Evolutionary conservation across 2,113 vertebrate genomes (phyloP), one percentile per base, ranked within the genome.

Genomic region (Monarcha castaneiventris): DNA sequence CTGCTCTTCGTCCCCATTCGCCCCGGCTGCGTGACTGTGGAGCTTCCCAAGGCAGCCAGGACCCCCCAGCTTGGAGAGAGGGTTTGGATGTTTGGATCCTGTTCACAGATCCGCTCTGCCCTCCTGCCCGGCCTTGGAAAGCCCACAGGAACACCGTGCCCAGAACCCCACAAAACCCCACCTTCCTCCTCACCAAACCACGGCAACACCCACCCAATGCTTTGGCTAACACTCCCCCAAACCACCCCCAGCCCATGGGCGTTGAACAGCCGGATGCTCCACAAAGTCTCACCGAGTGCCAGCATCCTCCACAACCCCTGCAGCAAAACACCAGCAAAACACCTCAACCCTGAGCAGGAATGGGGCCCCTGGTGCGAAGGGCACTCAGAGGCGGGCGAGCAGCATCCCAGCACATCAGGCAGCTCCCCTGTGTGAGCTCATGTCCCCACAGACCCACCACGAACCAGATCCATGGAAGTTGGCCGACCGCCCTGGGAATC

Each of bases 51-150:
- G 37, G 68, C 9, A 13, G 9, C n/a, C 1, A 1, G 54, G 27
- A 15, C 2, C 4, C 17, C 18, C 9, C 41, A 11, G 59, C 15
- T 20, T 3, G n/a, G 39, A 5, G 10, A 2, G 0, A 1, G 44
- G 52, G 16, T 56, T 51, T 49, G 79, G 51, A 14, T 29, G 15
- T 13, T 62, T 29, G 74, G 19, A 58, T 71, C 72, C 58, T n/a
- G 41, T 37, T 39, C 41, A 13, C 0, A 0, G 35, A 48, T 25
- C 67, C 0, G 0, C 35, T 69, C 41, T 54, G 33, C 25, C 8
- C 23, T 72, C 83, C 39, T 55, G 44, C 44, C 35, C 0, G 0
- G 54, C 85, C 58, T 52, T 8, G 6, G 66, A 15, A 82, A 63
- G 16, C 25, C 54, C 7, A 2, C 1, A 1, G 49, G n/a, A 54